A percentile compares a stretch with the other conserved stretches of the same genome.
Conservation (phyloP, 2,113 vertebrate genomes). For the Mirza zaza region DNA sequence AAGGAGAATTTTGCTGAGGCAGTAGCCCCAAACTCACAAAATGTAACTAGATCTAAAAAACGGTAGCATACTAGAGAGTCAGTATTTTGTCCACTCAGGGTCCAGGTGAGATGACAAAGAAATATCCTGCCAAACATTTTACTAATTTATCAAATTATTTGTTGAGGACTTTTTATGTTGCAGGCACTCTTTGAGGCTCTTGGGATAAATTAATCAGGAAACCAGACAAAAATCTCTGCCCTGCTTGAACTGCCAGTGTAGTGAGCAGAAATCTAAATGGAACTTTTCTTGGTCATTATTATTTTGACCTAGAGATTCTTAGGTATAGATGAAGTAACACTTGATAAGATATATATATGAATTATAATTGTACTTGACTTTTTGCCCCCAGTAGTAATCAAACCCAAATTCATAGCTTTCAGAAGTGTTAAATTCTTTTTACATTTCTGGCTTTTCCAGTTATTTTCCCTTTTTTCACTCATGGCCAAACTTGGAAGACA, state of each 20-base stretch:
- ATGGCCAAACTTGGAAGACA: conserved; percentile 17
- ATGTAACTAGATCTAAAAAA: neutral
- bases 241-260: neutral
- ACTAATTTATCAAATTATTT: neutral
- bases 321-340: neutral
- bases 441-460: conserved; percentile 45
- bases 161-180: neutral
- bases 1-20: neutral
- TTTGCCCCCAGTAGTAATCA: conserved; percentile 31
- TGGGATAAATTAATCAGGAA: neutral
- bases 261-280: neutral
- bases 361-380: conserved; percentile 42
- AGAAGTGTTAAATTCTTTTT: conserved; percentile 57
- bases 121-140: neutral
- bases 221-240: neutral
- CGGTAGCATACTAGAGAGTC: neutral
- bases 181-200: neutral
- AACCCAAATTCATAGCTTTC: conserved; percentile 39
- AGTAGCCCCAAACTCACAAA: neutral
- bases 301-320: neutral
- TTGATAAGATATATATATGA: neutral
- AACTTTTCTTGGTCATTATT: neutral
- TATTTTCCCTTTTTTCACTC: conserved; percentile 43
- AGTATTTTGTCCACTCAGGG: neutral
- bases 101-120: neutral